Percentiles rank a stretch among this genome's conserved stretches.
These are phyloP conservation scores for Drosophila parthenogenetica DNA, from an alignment of 2,888 invertebrate species.

Conservation along the genomic window DNA sequence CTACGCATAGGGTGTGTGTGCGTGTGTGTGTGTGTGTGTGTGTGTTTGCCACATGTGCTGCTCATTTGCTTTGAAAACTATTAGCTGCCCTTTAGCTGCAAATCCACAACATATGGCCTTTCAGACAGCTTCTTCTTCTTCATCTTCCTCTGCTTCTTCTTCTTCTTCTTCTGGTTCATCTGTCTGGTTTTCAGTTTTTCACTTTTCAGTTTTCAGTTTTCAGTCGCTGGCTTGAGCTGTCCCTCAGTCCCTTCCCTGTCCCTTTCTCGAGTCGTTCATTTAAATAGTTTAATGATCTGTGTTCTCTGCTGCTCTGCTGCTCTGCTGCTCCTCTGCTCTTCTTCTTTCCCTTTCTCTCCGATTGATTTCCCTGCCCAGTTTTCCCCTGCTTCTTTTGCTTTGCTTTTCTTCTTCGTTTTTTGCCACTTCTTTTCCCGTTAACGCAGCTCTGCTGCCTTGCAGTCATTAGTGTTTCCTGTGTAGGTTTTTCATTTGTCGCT, in stretches of 20 bases:
- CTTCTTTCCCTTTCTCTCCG: slow-evolving; percentile 10
- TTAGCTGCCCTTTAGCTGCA: slow-evolving; percentile 68
- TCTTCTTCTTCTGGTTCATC: slow-evolving; percentile 8
- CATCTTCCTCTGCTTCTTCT: too few relatives aligned
- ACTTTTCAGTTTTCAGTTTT: slow-evolving; percentile 34
- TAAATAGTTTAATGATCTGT: slow-evolving; percentile 81
- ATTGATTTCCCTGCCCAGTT: slow-evolving; percentile 56
- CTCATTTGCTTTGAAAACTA: slow-evolving; percentile 78
- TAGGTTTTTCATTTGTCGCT: slow-evolving; percentile 72
- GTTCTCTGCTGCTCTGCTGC: slow-evolving; percentile 37
- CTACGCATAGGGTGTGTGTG: slow-evolving; percentile 20
- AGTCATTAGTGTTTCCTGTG: slow-evolving; percentile 80
- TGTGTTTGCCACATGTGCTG: slow-evolving; percentile 77
- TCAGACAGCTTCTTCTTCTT: slow-evolving; percentile 30
- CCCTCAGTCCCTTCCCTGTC: slow-evolving; percentile 9
- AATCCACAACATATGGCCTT: slow-evolving; percentile 72
- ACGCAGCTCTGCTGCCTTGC: slow-evolving; percentile 43
- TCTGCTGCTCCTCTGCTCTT: slow-evolving; percentile 21
- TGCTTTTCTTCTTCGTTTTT: background rate
- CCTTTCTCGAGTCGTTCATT: slow-evolving; percentile 51
- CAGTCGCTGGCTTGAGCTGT: slow-evolving; percentile 48
- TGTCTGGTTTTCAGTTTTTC: slow-evolving; percentile 42
- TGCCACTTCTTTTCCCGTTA: slow-evolving; percentile 46
- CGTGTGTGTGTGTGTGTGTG: slow-evolving; percentile 30
- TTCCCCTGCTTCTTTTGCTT: slow-evolving; percentile 6